phyloP scores from a whole-genome alignment of 1,140 invertebrate genomes.

The Temnothorax curvispinosus region DNA sequence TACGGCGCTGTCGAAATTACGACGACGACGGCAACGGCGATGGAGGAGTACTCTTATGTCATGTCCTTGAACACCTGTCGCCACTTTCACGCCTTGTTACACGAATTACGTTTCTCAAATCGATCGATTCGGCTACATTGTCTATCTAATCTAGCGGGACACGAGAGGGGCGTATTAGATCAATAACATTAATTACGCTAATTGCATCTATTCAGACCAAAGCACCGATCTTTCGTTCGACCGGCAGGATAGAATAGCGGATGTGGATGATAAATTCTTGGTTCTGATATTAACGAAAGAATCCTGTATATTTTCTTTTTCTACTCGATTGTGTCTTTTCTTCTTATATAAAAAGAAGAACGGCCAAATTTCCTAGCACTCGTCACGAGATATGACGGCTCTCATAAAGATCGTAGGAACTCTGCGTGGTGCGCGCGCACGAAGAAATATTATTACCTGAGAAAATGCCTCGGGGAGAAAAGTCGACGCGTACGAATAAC shows the following conservation, averaged over 20 bases:
- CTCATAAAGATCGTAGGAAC: not conserved
- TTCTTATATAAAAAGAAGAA: not conserved
- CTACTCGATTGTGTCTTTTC: not conserved
- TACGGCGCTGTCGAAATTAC: constrained; percentile 14
- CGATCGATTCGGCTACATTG: constrained; percentile 19
- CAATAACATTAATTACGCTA: constrained; percentile 52
- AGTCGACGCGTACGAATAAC: constrained; percentile 2
- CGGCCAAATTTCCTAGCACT: not conserved
- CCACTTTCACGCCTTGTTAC: constrained; percentile 11
- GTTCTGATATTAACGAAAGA: not conserved
- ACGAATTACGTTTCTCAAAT: constrained; percentile 1
- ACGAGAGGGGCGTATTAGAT: not conserved
- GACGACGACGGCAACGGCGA: not conserved
- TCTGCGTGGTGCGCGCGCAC: not conserved
- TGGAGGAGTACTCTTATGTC: not conserved
- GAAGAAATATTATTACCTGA: constrained; percentile 49
- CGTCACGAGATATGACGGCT: constrained; percentile 1
- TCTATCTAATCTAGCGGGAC: constrained; percentile 13
- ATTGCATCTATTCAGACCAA: constrained; percentile 2
- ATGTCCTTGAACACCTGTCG: constrained; percentile 48
- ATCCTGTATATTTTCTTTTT: not conserved
- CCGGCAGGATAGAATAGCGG: not conserved
- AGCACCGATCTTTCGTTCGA: not conserved
- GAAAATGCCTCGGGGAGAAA: not conserved
- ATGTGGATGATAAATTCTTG: not conserved